Conservation (phyloP, 2,113 vertebrate species). For the Cariama cristata region DNA sequence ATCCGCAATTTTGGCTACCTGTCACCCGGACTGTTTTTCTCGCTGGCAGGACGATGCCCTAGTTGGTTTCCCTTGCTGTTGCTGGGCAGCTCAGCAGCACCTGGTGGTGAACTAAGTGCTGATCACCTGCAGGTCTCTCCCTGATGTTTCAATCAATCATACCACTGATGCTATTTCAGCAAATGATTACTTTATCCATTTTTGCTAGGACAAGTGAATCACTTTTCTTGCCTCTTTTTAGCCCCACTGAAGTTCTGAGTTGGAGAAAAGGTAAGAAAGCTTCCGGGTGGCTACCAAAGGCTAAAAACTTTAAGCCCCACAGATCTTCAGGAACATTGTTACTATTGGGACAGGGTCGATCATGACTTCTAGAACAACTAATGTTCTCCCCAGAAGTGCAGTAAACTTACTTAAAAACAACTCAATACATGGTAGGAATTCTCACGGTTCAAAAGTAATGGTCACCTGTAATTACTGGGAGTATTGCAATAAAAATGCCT, state of each 20-base stretch:
- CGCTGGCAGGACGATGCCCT: background rate
- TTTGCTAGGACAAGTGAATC: background rate
- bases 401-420: background rate
- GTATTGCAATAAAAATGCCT: background rate
- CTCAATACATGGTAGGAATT: background rate
- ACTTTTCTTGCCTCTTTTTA: background rate
- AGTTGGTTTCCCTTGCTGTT: background rate
- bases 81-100: background rate
- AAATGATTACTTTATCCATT: background rate
- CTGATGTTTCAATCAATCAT: background rate
- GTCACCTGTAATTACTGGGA: background rate
- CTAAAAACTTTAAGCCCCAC: background rate
- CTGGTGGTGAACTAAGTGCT: background rate
- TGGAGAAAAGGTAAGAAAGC: background rate
- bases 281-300: background rate
- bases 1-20: background rate
- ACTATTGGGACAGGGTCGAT: background rate
- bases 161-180: background rate
- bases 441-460: slow-evolving; percentile 13
- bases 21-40: background rate
- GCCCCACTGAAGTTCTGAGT: background rate
- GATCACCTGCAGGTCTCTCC: background rate
- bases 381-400: background rate
- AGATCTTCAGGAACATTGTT: background rate
- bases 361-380: background rate